A percentile compares a stretch with the other conserved stretches of the same genome.
phyloP scores from a whole-genome alignment of 2,113 vertebrate species.

The Passer domesticus region DNA sequence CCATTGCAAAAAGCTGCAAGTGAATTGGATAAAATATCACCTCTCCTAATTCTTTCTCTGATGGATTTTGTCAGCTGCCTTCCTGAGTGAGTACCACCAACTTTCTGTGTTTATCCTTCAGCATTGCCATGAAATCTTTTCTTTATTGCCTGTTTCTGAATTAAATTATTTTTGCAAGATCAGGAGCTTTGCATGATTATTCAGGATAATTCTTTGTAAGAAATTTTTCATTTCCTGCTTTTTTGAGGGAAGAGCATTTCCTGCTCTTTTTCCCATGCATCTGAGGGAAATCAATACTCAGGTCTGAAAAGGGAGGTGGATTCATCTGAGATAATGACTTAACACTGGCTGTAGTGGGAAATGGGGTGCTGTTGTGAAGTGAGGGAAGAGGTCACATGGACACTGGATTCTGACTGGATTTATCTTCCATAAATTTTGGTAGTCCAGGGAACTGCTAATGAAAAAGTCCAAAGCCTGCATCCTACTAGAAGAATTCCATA shows the following conservation, averaged over 20 bases:
- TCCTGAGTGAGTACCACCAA: slow-evolving; percentile 43
- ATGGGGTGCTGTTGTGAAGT: neutral
- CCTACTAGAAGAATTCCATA: neutral
- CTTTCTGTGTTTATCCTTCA: neutral
- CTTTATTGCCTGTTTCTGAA: neutral
- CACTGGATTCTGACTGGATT: neutral
- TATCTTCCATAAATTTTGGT: neutral
- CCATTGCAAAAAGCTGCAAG: neutral
- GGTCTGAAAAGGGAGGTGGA: neutral
- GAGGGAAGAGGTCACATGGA: neutral
- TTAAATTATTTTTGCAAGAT: neutral
- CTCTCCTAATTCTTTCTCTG: neutral
- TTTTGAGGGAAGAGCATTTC: neutral
- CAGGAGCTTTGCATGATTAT: neutral
- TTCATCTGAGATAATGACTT: neutral
- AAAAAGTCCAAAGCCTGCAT: neutral
- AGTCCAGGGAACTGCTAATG: neutral
- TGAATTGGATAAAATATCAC: neutral
- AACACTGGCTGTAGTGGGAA: neutral
- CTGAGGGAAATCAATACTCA: accelerated
- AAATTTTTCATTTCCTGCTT: neutral
- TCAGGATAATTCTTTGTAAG: neutral
- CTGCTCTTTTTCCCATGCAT: neutral
- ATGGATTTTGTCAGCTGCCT: slow-evolving; percentile 27
- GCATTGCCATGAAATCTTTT: neutral